These are phyloP conservation scores for Capitulum mitella DNA, from an alignment of 2,888 invertebrate species.

Conservation along the genomic window DNA sequence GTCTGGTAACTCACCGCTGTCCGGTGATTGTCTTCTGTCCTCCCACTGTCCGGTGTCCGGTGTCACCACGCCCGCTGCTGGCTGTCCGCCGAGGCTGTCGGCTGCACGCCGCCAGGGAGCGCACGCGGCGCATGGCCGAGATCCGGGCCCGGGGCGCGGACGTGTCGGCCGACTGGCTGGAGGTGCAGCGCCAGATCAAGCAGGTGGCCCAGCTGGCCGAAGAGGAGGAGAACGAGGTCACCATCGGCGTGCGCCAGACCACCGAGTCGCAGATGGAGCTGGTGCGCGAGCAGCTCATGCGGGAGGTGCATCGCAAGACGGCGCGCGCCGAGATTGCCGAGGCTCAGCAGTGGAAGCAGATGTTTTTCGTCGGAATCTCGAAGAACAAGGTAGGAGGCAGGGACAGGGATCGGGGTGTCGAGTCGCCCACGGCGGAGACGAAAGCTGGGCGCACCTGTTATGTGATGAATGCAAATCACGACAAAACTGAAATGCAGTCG, in stretches of 20 bases:
- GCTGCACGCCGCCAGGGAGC: conserved; percentile 7
- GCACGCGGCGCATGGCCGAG: not conserved
- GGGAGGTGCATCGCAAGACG: not conserved
- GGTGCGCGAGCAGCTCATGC: not conserved
- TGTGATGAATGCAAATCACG: no score
- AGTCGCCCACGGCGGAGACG: not conserved
- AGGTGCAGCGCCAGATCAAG: not conserved
- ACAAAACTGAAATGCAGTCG: no score
- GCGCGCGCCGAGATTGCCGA: not conserved
- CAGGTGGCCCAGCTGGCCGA: not conserved
- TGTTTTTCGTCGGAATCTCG: not conserved
- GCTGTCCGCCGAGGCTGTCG: no score
- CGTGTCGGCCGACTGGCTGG: not conserved
- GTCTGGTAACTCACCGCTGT: no score
- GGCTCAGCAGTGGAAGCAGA: not conserved
- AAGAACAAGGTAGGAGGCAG: not conserved
- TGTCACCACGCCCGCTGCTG: no score
- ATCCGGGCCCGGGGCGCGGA: not conserved
- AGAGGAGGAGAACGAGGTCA: not conserved
- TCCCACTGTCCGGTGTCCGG: not conserved
- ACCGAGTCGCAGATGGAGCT: not conserved
- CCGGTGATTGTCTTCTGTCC: no score
- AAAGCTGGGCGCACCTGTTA: no score
- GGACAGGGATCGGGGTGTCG: not conserved
- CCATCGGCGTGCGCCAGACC: not conserved